Conservation (phyloP, 2,888 invertebrate species). For the Pseudolycoriella hygida region DNA sequence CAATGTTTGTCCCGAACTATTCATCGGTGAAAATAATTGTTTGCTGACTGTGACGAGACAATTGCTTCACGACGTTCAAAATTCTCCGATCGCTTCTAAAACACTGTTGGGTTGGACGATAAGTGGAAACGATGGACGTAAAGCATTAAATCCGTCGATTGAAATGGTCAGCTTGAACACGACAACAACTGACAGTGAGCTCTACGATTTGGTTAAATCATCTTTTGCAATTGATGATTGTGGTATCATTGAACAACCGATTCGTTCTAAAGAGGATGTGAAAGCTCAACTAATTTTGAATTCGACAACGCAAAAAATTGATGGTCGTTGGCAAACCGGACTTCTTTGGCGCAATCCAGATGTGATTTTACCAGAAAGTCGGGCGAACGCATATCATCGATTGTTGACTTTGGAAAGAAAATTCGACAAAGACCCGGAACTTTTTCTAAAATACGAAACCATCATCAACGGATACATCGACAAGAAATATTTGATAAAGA, state of each 20-base stretch:
- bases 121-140: slow-evolving; percentile 6
- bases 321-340: not conserved
- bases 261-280: not conserved
- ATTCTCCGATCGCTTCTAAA: slow-evolving; percentile 11
- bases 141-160: not conserved
- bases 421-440: slow-evolving; percentile 9
- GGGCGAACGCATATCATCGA: not conserved
- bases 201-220: not conserved
- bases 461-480: slow-evolving; percentile 8
- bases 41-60: slow-evolving; percentile 5
- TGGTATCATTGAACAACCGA: not conserved
- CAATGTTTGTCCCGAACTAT: slow-evolving; percentile 3
- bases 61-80: slow-evolving; percentile 3
- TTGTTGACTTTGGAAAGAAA: slow-evolving; percentile 5
- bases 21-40: slow-evolving; percentile 7
- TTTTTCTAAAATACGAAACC: slow-evolving; percentile 8
- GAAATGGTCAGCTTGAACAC: not conserved
- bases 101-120: slow-evolving; percentile 11
- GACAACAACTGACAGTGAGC: not conserved
- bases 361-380: not conserved
- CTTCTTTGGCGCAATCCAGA: not conserved
- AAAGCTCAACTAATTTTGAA: not conserved
- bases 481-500: not conserved
- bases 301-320: not conserved
- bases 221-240: not conserved